Base-by-base conservation (phyloP, 2,888 invertebrate genomes). In the Microplitis manilae region DNA sequence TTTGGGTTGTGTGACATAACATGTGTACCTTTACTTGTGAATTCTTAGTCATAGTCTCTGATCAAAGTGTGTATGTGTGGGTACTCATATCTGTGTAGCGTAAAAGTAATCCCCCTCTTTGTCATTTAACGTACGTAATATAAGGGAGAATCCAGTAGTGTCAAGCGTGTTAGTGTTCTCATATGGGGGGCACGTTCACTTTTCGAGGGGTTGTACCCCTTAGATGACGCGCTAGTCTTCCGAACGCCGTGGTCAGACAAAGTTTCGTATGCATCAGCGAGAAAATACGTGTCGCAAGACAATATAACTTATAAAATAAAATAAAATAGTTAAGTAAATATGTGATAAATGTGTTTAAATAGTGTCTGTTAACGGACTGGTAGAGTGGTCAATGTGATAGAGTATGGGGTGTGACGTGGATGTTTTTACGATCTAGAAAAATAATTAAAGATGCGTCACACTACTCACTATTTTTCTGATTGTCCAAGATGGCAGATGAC, bases 401-500 rank as follows among this genome's bases (percentile, higher is more conserved):
- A 79, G 78, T 76, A 83, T 83, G 84, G 82, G 82, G 77, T 81
- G 83, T 77, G 83, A 83, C 79, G 83, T 84, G 38, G 81, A 83
- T 79, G 83, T 82, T 76, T 17, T 38, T 65, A 68, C 13, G 50
- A 59, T 38, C 64, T 73, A 6, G 1, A 20, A 60, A 65, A 20
- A 67, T 64, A 39, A 13, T 59, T 69, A 68, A 85, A 85, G 78
- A 86, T 84, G 83, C 84, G 86, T 60, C 81, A 81, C 64, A 81
- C 84, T 62, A 83, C 81, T 60, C 83, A 82, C 59, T 89, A 87
- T 69, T 88, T 88, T 77, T 85, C 87, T 40, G 88, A 87, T 67
- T 86, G 86, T 40, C 82, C 88, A 73, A 85, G 86, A 81, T 89
- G 89, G 89, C 89, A 89, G 80, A 89, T 89, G 89, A 87, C 85